Evolutionary conservation across 2,797 vertebrate genomes (phyloP).

Genomic region (Catamblyrhynchus diadema): DNA sequence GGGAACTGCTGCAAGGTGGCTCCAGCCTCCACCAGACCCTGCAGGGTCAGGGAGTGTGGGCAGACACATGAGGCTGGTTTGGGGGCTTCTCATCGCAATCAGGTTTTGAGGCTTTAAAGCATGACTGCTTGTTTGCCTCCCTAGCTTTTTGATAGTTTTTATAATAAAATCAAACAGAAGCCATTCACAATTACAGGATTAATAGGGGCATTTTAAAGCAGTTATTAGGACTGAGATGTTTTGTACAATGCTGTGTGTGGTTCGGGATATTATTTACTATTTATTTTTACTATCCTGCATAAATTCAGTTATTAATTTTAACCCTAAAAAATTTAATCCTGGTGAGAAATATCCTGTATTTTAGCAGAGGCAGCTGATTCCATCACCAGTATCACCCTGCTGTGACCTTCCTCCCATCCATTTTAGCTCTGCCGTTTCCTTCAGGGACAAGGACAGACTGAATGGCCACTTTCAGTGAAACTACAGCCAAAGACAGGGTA

Average conservation of each 20-base stretch:
- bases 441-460: background rate
- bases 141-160: background rate
- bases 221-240: background rate
- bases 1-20: background rate
- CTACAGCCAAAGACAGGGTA: background rate
- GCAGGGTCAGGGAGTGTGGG: background rate
- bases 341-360: background rate
- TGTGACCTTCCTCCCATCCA: background rate
- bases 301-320: background rate
- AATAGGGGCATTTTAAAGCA: background rate
- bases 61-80: background rate
- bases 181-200: background rate
- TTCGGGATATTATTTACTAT: background rate
- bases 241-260: background rate
- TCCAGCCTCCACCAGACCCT: background rate
- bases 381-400: background rate
- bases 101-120: background rate
- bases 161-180: background rate
- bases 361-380: background rate
- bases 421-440: background rate
- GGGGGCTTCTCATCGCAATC: no score
- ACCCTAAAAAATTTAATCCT: background rate
- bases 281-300: background rate
- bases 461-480: background rate
- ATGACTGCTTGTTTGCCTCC: background rate